phyloP scores from a whole-genome alignment of 2,113 vertebrate genomes.

The Trinectes maculatus region DNA sequence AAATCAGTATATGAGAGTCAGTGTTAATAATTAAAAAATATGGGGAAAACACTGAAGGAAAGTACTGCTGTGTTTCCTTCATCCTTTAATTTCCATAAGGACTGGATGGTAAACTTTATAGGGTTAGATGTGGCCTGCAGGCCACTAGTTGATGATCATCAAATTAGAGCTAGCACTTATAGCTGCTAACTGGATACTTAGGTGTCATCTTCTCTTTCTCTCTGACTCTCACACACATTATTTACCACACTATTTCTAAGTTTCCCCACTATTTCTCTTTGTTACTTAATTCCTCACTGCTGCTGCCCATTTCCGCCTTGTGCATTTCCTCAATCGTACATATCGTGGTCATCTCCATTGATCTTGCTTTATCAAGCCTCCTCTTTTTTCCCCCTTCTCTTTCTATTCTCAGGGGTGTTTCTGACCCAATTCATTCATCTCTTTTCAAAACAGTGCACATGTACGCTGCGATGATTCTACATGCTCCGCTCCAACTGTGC shows the following conservation, averaged over 20 bases:
- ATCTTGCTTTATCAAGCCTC: constrained; percentile 35
- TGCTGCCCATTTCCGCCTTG: constrained; percentile 25
- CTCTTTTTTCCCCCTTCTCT: constrained; percentile 15
- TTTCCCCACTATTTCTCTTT: constrained; percentile 3
- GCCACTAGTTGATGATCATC: neutral
- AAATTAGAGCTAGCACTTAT: neutral
- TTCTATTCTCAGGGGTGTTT: constrained; percentile 76
- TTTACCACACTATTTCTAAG: constrained; percentile 18
- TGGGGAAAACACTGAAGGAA: too few species aligned
- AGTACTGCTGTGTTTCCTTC: neutral
- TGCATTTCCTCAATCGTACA: constrained; percentile 27
- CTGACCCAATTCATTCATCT: constrained; percentile 82
- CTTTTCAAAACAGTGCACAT: constrained; percentile 68
- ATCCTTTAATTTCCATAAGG: neutral
- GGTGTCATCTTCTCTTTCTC: neutral
- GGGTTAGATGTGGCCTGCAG: neutral
- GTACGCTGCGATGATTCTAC: constrained; percentile 73
- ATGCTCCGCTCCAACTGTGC: constrained; percentile 55
- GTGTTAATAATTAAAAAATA: too few species aligned
- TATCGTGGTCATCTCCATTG: constrained; percentile 31
- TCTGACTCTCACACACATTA: neutral
- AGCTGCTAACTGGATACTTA: neutral
- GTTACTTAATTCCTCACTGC: constrained; percentile 6
- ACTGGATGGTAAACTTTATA: neutral
- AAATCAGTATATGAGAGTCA: neutral